phyloP scores from a whole-genome alignment of 2,113 vertebrate genomes.

The Podarcis raffonei region DNA sequence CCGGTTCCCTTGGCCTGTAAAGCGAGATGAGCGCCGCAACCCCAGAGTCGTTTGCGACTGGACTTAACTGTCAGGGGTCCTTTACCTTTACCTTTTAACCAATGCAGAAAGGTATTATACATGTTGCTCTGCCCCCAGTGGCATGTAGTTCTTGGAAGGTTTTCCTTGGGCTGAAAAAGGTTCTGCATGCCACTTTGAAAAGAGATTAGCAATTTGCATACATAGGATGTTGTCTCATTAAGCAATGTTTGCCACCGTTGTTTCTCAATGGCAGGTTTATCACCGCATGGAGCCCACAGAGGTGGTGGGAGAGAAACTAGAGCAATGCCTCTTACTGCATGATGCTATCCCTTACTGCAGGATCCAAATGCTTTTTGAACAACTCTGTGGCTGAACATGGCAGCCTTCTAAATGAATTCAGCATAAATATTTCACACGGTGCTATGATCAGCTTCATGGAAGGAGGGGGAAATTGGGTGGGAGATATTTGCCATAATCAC shows the following conservation, averaged over 20 bases:
- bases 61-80: too few relatives aligned
- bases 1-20: too few relatives aligned
- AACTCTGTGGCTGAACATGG: conserved; percentile 37
- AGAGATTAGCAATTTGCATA: background rate
- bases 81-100: too few relatives aligned
- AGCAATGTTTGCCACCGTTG: background rate
- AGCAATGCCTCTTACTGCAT: background rate
- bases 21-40: too few relatives aligned
- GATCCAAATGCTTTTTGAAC: conserved; percentile 40
- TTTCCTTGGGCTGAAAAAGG: too few relatives aligned
- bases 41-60: too few relatives aligned
- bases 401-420: conserved; percentile 38
- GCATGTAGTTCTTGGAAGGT: too few relatives aligned
- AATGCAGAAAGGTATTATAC: too few relatives aligned
- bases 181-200: background rate
- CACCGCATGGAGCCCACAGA: background rate
- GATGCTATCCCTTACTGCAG: conserved; percentile 18
- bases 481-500: background rate
- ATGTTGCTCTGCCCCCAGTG: too few relatives aligned
- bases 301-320: background rate
- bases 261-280: conserved; percentile 1
- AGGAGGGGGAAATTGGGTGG: background rate
- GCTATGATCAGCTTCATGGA: conserved; percentile 12
- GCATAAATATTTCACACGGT: conserved; percentile 60
- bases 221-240: background rate